Percentiles rank a stretch among this genome's conserved stretches.
These are phyloP conservation scores for Lochmaea capreae DNA, from an alignment of 2,888 invertebrate species.

Conservation along the genomic window DNA sequence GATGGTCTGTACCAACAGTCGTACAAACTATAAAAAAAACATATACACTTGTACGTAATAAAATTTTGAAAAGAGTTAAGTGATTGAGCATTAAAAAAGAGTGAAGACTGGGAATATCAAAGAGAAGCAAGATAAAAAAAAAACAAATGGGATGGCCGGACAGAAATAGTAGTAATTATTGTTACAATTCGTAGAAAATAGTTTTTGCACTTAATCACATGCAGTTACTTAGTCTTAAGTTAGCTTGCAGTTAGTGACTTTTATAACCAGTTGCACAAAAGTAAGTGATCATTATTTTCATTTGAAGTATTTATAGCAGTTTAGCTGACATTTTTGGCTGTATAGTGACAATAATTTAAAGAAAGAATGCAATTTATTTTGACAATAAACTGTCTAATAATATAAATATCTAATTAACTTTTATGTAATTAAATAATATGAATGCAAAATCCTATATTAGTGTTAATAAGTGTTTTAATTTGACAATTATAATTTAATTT, in stretches of 20 bases:
- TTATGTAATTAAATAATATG: slow-evolving; percentile 1
- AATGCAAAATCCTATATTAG: background rate
- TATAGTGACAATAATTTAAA: slow-evolving; percentile 14
- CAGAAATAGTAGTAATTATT: no score
- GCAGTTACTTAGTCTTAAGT: background rate
- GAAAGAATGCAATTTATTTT: background rate
- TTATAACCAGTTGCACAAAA: background rate
- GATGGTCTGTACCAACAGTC: no score
- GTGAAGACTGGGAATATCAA: no score
- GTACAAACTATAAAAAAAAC: no score
- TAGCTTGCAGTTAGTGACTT: background rate
- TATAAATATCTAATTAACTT: slow-evolving; percentile 4
- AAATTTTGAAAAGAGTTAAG: no score
- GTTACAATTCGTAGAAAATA: no score
- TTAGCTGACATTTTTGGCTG: slow-evolving; percentile 16
- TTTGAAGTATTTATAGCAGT: slow-evolving; percentile 6
- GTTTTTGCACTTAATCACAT: background rate
- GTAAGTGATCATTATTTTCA: background rate
- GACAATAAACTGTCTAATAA: slow-evolving; percentile 6
- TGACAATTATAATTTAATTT: background rate
- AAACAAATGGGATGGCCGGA: no score
- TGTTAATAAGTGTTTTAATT: background rate
- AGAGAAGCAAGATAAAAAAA: no score
- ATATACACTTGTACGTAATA: no score
- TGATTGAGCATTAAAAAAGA: no score